A percentile compares a stretch with the other conserved stretches of the same genome.
These are phyloP conservation scores for Ctenodactylus gundi DNA, from an alignment of 2,113 vertebrate genomes.

Conservation along the genomic window DNA sequence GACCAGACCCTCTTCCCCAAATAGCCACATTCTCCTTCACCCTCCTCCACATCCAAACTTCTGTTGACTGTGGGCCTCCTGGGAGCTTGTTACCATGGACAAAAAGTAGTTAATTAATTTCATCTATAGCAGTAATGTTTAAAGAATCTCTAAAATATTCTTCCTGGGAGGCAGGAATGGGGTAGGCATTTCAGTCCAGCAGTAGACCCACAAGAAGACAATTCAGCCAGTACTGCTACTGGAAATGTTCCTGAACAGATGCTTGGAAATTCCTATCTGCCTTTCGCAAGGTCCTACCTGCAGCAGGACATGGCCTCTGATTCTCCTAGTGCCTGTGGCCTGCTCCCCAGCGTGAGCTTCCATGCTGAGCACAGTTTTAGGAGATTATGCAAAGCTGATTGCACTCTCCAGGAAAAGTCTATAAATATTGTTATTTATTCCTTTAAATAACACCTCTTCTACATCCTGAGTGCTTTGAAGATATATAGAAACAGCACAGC, in stretches of 20 bases:
- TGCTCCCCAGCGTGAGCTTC: background rate
- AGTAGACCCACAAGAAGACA: background rate
- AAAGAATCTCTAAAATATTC: background rate
- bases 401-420: conserved; percentile 53
- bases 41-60: background rate
- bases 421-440: conserved; percentile 63
- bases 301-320: background rate
- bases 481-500: conserved; percentile 33
- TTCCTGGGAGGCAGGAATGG: background rate
- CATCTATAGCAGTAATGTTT: background rate
- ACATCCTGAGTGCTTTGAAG: conserved; percentile 35
- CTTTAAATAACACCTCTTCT: conserved; percentile 44
- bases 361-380: background rate
- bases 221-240: background rate
- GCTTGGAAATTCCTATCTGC: background rate
- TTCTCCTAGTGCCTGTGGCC: background rate
- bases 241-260: background rate
- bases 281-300: rapidly evolving
- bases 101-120: background rate
- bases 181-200: background rate
- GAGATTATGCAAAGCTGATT: conserved; percentile 43
- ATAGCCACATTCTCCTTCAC: background rate
- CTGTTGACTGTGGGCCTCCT: background rate
- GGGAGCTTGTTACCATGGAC: background rate
- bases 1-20: background rate